Evolutionary conservation across 2,113 vertebrate genomes (phyloP), one percentile per base, ranked within the genome.

Genomic region (Cyanoliseus patagonus): DNA sequence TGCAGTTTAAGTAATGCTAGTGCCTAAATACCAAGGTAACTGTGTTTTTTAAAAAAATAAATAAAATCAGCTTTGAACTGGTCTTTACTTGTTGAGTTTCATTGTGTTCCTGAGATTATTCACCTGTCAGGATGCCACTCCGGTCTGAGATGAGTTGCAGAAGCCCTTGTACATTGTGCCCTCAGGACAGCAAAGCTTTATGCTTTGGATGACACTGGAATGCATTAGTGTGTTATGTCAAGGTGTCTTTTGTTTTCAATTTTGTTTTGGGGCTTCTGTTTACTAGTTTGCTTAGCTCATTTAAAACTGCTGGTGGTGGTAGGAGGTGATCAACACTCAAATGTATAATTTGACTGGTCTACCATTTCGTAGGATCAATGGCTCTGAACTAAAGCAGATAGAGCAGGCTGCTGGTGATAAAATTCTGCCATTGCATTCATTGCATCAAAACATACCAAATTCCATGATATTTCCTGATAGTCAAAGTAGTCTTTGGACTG

Each of bases 11-110:
- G 69, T 96, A 90, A 87, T 80, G 59, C 64, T 88, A 51, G 17
- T 81, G 70, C 95, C 67, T 97, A 94, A 97, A 96, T 62, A 96
- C 66, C 31, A 70, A 96, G 15, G 51, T 82, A 96, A 80, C 41
- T 78, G 19, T 77, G 59, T 52, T 86, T 33, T 4, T 19, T 8
- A 78, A 74, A 78, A 19, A 35, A 20, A 47, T 51, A 86, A 52
- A 73, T 41, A 44, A 51, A 55, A 33, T 39, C 17, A 24, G 87
- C 97, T 97, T 97, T 97, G 93, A 97, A 97, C 96, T 97, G 92
- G 96, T 97, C 90, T 96, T 97, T 87, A 93, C 96, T 97, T 97
- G 96, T 72, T 97, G 91, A 95, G 88, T 92, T 96, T 93, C 89
- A 94, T 90, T 97, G 82, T 97, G 47, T 87, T 57, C 53, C 69